Base-by-base conservation (phyloP, 1,140 invertebrate species). In the Oryctes rhinoceros region DNA sequence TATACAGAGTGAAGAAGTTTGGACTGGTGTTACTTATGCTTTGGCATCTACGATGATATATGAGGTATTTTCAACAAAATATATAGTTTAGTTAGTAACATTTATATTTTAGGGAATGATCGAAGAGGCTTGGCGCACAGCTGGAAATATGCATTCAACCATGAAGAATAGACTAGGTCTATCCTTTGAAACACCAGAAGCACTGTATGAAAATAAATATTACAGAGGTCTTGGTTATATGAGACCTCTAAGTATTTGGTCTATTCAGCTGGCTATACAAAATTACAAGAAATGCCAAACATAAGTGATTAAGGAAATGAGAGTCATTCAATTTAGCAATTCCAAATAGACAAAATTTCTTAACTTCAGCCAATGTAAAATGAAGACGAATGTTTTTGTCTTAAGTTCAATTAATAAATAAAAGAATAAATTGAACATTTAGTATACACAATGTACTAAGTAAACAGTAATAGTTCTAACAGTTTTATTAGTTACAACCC, bases 141-240 rank as follows among this genome's bases (percentile, higher is more conserved):
- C 96, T 0, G 94, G 94, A 81, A 96, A 96, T 67, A 90, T 96
- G 84, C 95, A 96, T 87, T 91, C 93, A 81, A 95, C 94, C 4
- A 91, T 97, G 77, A 95, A 93, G 79, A 91, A 96, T 83, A 89
- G 92, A 83, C 93, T 95, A 85, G 96, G 96, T 0, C 90, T 97
- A 85, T 93, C 92, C 48, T 98, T 94, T 87, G 95, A 98, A 87
- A 97, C 96, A 5, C 97, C 97, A 0, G 97, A 98, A 88, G 96
- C 96, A 1, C 88, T 98, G 77, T 94, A 94, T 87, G 92, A 91
- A 77, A 90, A 92, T 81, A 94, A 94, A 80, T 90, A 92, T 82
- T 97, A 96, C 87, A 90, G 96, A 5, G 93, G 96, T 5, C 91
- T 98, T 76, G 96, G 93, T 1, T 98, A 98, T 87, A 98, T 98